phyloP scores from a whole-genome alignment of 2,888 invertebrate genomes.

The Hypselothyrea guttata region DNA sequence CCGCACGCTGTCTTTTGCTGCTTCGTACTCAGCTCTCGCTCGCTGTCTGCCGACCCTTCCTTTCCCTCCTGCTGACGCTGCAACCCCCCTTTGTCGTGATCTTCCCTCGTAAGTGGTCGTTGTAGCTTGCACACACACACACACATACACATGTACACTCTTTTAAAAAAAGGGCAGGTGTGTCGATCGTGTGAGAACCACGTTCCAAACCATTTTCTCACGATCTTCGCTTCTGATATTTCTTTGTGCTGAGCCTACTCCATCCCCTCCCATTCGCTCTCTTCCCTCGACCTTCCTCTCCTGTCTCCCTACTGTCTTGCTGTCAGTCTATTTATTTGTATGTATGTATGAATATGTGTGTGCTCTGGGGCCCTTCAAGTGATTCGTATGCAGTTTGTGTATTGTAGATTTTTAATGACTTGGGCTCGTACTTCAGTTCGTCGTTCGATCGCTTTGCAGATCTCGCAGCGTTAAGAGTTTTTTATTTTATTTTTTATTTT shows the following conservation, averaged over 20 bases:
- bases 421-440: slow-evolving; percentile 68
- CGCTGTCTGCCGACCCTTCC: too few relatives aligned
- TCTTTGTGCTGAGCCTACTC: slow-evolving; percentile 40
- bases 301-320: slow-evolving; percentile 9
- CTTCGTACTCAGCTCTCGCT: slow-evolving; percentile 49
- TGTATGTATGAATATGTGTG: slow-evolving; percentile 35
- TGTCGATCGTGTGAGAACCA: slow-evolving; percentile 83
- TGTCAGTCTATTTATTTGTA: slow-evolving; percentile 26
- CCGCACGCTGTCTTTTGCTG: slow-evolving; percentile 76
- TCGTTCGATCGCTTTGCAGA: slow-evolving; percentile 25
- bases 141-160: slow-evolving; percentile 24
- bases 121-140: slow-evolving; percentile 67
- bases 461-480: slow-evolving; percentile 38
- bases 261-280: slow-evolving; percentile 12
- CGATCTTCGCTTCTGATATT: slow-evolving; percentile 82
- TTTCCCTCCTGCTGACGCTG: slow-evolving; percentile 7
- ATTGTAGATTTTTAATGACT: slow-evolving; percentile 75
- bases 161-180: slow-evolving; percentile 83
- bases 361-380: slow-evolving; percentile 62
- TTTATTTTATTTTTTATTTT: slow-evolving; percentile 6
- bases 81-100: slow-evolving; percentile 80
- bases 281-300: slow-evolving; percentile 6
- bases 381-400: slow-evolving; percentile 77
- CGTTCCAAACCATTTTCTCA: slow-evolving; percentile 83
- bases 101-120: slow-evolving; percentile 81